Base-by-base conservation (phyloP, 2,888 invertebrate genomes). In the Polydrusus cervinus region DNA sequence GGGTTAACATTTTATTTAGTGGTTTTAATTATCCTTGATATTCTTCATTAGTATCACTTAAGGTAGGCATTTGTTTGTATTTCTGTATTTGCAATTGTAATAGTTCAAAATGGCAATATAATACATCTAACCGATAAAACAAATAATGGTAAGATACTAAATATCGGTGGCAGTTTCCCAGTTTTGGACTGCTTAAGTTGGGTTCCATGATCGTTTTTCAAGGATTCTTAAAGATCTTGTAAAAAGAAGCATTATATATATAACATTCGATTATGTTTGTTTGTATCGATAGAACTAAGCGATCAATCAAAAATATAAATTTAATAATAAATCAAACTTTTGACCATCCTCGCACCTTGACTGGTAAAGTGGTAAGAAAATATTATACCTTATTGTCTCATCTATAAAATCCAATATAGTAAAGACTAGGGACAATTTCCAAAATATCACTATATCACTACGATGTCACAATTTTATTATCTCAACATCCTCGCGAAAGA, bases 341-440 rank as follows among this genome's bases (percentile, higher is more conserved):
- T n/a, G n/a, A n/a, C n/a, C n/a, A n/a, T n/a, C n/a, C n/a, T n/a
- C n/a, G n/a, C n/a, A n/a, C n/a, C n/a, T n/a, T n/a, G n/a, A n/a
- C n/a, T n/a, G n/a, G n/a, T n/a, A n/a, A n/a, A 13, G 13, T 45
- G 13, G 3, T n/a, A n/a, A n/a, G 1, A 11, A 11, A 13, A 57
- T 7, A 40, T 20, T 66, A 60, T 72, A 72, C 74, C 69, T 74
- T 74, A 74, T 34, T 74, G 55, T 64, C 16, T 61, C 73, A 73
- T 67, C 18, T 69, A 74, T 64, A 57, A 74, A 68, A 73, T 74
- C 74, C 74, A 73, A 43, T 9, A 38, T n/a, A 55, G 18, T 9
- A 38, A 66, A 53, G 53, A 51, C 16, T 3, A 53, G 38, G 25
- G 20, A 18, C 47, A 65, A 49, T 16, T 18, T 14, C 2, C 8